These are phyloP conservation scores for Corythoichthys intestinalis DNA, from an alignment of 2,113 vertebrate genomes.

Conservation along the genomic window DNA sequence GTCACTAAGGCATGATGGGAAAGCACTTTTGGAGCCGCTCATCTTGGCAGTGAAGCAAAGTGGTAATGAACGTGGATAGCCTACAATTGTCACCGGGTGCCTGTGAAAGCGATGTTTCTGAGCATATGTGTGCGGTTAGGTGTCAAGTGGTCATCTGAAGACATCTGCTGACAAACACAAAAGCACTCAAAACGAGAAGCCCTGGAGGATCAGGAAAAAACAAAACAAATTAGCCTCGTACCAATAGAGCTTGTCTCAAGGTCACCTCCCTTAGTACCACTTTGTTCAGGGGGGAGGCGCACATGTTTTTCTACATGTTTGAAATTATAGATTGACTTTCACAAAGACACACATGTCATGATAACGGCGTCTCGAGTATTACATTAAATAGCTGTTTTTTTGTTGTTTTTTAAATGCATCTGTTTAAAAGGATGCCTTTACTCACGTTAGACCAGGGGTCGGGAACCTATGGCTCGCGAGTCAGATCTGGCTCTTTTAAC, in stretches of 20 bases:
- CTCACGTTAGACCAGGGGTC: too few relatives aligned
- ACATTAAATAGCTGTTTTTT: neutral
- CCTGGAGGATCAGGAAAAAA: neutral
- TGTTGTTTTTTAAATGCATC: neutral
- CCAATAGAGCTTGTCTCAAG: neutral
- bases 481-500: too few relatives aligned
- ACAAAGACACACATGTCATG: neutral
- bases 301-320: neutral
- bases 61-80: constrained; percentile 59
- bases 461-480: too few relatives aligned
- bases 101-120: constrained; percentile 14
- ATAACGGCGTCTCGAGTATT: neutral
- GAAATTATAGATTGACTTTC: neutral
- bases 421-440: neutral
- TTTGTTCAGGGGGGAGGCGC: neutral
- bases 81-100: constrained; percentile 45
- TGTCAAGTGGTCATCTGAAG: neutral
- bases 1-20: constrained; percentile 40
- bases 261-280: neutral
- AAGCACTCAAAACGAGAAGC: neutral
- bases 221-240: neutral
- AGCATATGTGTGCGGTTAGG: neutral
- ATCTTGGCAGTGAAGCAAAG: constrained; percentile 47
- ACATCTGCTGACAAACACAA: neutral
- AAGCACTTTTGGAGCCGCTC: constrained; percentile 27